These are phyloP conservation scores for Zygothrica quintamaculata DNA, from an alignment of 2,888 invertebrate species.

Conservation along the genomic window DNA sequence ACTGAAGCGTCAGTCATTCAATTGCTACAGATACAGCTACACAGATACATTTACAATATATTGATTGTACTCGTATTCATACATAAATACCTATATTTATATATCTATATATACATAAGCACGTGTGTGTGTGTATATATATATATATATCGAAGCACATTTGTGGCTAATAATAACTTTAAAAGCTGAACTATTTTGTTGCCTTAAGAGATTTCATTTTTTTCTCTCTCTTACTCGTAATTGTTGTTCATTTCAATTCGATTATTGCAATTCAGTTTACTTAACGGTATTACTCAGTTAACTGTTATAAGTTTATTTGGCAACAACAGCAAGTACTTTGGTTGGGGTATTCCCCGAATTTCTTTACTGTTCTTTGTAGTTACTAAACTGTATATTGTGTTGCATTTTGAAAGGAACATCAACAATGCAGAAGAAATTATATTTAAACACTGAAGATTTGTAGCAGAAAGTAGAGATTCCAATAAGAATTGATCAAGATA, in stretches of 20 bases:
- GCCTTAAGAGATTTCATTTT: constrained; percentile 73
- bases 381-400: no score
- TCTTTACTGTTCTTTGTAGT: no score
- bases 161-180: constrained; percentile 81
- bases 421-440: no score
- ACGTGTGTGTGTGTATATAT: constrained; percentile 25
- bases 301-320: no score
- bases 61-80: constrained; percentile 48
- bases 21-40: constrained; percentile 33
- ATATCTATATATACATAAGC: constrained; percentile 7
- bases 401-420: no score
- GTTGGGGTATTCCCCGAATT: no score
- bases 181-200: constrained; percentile 80
- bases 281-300: no score
- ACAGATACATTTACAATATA: constrained; percentile 47
- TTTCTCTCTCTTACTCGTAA: constrained; percentile 35
- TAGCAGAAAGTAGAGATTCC: no score
- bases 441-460: no score
- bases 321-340: no score
- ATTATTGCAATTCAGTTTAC: constrained; percentile 81
- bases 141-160: constrained; percentile 65
- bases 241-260: constrained; percentile 77
- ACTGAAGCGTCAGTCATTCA: constrained; percentile 49
- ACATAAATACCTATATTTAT: constrained; percentile 33
- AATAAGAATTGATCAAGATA: no score